phyloP scores from a whole-genome alignment of 2,888 invertebrate species.

The Syrphus vitripennis region DNA sequence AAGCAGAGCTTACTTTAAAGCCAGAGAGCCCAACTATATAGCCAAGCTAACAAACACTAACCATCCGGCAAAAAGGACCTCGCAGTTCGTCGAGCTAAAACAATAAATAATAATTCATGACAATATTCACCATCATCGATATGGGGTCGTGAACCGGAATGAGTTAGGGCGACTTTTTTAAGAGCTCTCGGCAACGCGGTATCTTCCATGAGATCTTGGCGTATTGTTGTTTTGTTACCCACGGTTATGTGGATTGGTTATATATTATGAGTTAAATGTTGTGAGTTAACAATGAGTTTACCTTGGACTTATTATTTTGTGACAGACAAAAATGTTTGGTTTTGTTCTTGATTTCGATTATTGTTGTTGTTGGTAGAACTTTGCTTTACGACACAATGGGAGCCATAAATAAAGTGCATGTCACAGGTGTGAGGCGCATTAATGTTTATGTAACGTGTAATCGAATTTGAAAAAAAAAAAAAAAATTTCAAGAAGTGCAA shows the following conservation, averaged over 20 bases:
- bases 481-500: neutral
- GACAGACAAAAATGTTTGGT: constrained; percentile 26
- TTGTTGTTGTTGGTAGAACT: neutral
- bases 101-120: constrained; percentile 68
- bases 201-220: constrained; percentile 27
- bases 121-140: constrained; percentile 60
- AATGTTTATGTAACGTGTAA: neutral
- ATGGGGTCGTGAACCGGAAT: constrained; percentile 63
- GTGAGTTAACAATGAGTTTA: constrained; percentile 29
- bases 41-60: neutral
- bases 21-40: neutral
- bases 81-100: constrained; percentile 29
- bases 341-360: neutral
- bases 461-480: neutral
- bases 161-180: constrained; percentile 62
- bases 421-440: constrained; percentile 12
- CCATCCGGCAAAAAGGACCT: constrained; percentile 29
- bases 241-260: neutral
- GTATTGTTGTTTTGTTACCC: constrained; percentile 22
- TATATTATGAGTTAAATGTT: constrained; percentile 30
- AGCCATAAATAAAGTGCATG: constrained; percentile 11
- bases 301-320: constrained; percentile 29
- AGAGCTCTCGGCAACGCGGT: neutral
- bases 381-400: constrained; percentile 15
- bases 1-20: neutral